Conservation (phyloP, 2,888 invertebrate species). For the Drosophila koepferae region DNA sequence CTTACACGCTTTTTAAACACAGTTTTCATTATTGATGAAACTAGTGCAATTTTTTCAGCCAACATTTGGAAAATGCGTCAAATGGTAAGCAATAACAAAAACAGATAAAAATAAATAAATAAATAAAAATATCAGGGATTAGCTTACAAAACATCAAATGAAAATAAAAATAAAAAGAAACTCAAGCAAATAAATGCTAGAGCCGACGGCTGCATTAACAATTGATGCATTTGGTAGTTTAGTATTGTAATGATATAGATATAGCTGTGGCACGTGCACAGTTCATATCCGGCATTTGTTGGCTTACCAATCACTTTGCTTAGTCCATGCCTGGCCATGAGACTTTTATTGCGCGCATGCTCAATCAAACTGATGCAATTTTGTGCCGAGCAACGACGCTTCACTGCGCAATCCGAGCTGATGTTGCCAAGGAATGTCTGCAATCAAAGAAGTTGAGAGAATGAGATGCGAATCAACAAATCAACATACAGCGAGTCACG, state of each 20-base stretch:
- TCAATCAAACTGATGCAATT: conserved; percentile 93
- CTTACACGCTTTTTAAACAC: conserved; percentile 76
- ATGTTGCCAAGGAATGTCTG: conserved; percentile 85
- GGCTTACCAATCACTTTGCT: conserved; percentile 84
- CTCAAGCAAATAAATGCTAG: conserved; percentile 41
- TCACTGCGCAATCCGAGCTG: conserved; percentile 88
- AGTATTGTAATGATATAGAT: conserved; percentile 5
- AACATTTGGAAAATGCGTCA: conserved; percentile 42
- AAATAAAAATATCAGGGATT: conserved; percentile 35
- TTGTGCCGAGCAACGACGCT: conserved; percentile 92
- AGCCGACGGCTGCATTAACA: conserved; percentile 35
- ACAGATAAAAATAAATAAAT: neutral
- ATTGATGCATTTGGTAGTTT: conserved; percentile 28
- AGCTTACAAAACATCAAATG: conserved; percentile 36
- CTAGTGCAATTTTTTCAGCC: conserved; percentile 54
- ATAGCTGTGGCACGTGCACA: conserved; percentile 23
- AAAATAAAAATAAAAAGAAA: conserved; percentile 26
- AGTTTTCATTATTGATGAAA: conserved; percentile 74
- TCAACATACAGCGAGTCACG: conserved; percentile 15
- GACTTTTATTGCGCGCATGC: conserved; percentile 89
- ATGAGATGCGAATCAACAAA: conserved; percentile 45
- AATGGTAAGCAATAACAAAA: conserved; percentile 30
- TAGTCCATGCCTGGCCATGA: conserved; percentile 86
- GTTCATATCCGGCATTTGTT: conserved; percentile 56
- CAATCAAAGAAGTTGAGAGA: conserved; percentile 36